These are phyloP conservation scores for Ophonus ardosiacus DNA, from an alignment of 2,888 invertebrate species.

Conservation along the genomic window DNA sequence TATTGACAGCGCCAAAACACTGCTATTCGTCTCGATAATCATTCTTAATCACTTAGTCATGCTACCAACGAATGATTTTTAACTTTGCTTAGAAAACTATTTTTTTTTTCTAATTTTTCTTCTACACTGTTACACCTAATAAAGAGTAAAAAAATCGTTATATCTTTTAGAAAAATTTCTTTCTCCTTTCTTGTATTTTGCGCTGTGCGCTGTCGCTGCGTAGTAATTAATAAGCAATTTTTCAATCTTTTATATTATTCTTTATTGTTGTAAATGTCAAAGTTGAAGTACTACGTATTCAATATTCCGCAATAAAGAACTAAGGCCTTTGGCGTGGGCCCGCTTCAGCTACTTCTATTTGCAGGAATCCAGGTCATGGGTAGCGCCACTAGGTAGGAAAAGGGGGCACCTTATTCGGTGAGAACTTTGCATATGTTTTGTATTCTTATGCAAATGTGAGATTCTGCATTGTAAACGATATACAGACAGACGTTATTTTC, in stretches of 20 bases:
- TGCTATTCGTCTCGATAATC: no score
- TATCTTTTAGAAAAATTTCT: no score
- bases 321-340: not conserved
- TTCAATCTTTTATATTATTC: not conserved
- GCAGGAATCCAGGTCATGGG: conserved; percentile 26
- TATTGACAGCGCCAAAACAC: no score
- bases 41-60: no score
- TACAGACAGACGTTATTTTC: not conserved
- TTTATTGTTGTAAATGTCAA: not conserved
- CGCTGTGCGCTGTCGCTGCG: not conserved
- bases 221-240: not conserved
- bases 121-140: no score
- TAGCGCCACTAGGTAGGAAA: conserved; percentile 31
- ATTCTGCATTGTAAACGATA: not conserved
- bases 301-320: not conserved
- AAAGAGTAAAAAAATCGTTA: no score
- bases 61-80: no score
- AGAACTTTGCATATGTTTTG: conserved; percentile 15
- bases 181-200: no score
- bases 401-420: conserved; percentile 21
- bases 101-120: no score
- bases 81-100: no score
- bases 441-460: conserved; percentile 39
- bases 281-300: not conserved
- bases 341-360: not conserved